Evolutionary conservation across 2,113 vertebrate genomes (phyloP), one percentile per base, ranked within the genome.

Genomic region (Bujurquina vittata): DNA sequence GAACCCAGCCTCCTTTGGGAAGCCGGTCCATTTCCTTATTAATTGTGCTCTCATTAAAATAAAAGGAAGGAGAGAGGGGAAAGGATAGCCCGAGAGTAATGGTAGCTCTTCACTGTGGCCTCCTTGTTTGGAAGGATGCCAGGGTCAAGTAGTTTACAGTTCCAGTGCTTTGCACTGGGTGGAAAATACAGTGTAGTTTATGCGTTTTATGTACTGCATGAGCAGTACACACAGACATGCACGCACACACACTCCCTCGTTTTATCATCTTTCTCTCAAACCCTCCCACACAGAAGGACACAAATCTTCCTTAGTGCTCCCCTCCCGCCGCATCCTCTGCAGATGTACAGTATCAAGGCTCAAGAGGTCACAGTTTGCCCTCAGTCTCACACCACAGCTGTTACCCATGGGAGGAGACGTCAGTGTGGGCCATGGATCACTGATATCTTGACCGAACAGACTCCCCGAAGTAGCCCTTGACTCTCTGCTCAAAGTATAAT

Each of bases 21-120:
- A 87, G 84, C 84, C 10, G 74, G 89, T 94, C 92, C 89, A 92
- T 94, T 92, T 93, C 90, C 90, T 93, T 90, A 92, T 94, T 95
- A 92, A 94, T 92, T 89, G 93, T 92, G 69, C 88, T 90, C 91
- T 91, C 84, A 89, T 90, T 90, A 91, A 92, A 92, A 93, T 89
- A 89, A 92, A 92, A 88, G 89, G 85, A 85, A 86, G 72, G 26
- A 77, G 79, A 63, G 84, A 54, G 72, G 17, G 77, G 75, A 88
- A 84, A 31, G 75, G 79, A 88, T 82, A 88, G 88, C 35, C 15
- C 1, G 2, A 65, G 87, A 88, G 87, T 87, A 91, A 93, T 88
- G 83, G 82, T 84, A 86, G 88, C 86, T 92, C 81, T 74, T 83
- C 43, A 58, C 67, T 33, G 2, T 72, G 75, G 75, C 82, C 83